Conservation (phyloP, 2,797 vertebrate species). For the Poeciliopsis paucimaculata region DNA sequence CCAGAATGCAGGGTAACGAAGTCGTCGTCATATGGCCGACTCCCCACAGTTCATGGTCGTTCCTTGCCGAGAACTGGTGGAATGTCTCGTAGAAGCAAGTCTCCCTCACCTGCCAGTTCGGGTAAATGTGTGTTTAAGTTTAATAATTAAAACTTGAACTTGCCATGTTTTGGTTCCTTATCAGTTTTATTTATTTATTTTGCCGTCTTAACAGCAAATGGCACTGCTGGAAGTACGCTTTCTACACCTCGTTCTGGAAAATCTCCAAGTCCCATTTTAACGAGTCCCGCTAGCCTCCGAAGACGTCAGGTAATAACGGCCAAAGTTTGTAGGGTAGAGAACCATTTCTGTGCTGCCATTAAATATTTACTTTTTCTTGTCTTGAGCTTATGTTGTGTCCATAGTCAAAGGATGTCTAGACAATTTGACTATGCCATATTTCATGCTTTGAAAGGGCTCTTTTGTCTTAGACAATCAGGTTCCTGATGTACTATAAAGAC, state of each 20-base stretch:
- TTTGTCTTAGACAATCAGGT: neutral
- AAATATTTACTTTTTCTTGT: neutral
- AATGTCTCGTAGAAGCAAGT: constrained; percentile 93
- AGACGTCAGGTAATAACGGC: constrained; percentile 90
- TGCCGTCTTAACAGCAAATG: constrained; percentile 85
- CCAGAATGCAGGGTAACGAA: constrained; percentile 97
- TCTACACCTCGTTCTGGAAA: constrained; percentile 97
- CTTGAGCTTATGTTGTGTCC: no score
- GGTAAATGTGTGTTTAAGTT: constrained; percentile 63
- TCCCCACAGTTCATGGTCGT: constrained; percentile 87
- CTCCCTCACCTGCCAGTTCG: constrained; percentile 92
- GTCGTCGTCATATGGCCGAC: constrained; percentile 94
- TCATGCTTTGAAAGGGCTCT: no score
- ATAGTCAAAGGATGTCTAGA: no score
- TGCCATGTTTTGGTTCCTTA: neutral
- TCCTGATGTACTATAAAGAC: neutral
- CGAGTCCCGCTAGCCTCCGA: constrained; percentile 94
- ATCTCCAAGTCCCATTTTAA: constrained; percentile 94
- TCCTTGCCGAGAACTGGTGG: constrained; percentile 88
- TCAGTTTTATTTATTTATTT: neutral
- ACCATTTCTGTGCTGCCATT: neutral
- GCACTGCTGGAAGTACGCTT: constrained; percentile 95
- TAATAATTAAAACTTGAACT: neutral
- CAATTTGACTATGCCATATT: no score
- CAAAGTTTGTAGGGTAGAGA: neutral